Conservation (phyloP, 2,888 invertebrate genomes). For the Drosophila falleni region DNA sequence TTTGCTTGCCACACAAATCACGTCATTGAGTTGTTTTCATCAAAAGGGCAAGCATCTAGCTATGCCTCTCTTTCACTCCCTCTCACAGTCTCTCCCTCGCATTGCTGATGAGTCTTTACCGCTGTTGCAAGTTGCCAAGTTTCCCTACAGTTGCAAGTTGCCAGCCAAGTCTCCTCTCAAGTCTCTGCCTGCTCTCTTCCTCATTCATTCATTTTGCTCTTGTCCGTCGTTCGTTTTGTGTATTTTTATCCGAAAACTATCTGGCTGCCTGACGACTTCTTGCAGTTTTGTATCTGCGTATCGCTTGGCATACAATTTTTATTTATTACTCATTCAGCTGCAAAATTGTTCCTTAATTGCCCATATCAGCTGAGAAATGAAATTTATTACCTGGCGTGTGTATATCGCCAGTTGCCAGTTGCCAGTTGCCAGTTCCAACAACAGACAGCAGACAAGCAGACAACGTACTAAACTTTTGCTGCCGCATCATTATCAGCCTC, state of each 20-base stretch:
- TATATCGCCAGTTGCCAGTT: conserved; percentile 78
- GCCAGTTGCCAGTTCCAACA: conserved; percentile 19
- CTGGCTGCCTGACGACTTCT: conserved; percentile 76
- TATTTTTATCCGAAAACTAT: conserved; percentile 82
- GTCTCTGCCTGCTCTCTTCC: too few relatives aligned
- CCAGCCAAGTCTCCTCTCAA: conserved; percentile 20
- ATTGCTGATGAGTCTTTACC: conserved; percentile 3
- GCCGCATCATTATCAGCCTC: conserved; percentile 79
- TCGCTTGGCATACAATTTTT: conserved; percentile 81
- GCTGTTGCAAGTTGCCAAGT: conserved; percentile 19
- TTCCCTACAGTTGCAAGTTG: conserved; percentile 31
- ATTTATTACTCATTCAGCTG: conserved; percentile 84
- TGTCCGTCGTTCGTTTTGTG: conserved; percentile 50
- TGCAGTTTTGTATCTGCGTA: conserved; percentile 81
- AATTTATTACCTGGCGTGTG: conserved; percentile 84
- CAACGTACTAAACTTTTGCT: conserved; percentile 75
- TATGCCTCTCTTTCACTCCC: background rate
- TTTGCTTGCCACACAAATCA: conserved; percentile 70
- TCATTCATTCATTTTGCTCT: conserved; percentile 61
- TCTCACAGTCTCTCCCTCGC: background rate
- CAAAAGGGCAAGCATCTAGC: conserved; percentile 79
- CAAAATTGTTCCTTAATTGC: conserved; percentile 84
- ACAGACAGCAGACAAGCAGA: conserved; percentile 35
- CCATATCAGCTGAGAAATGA: conserved; percentile 84
- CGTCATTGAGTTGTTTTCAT: conserved; percentile 82